A percentile compares a stretch with the other conserved stretches of the same genome.
phyloP scores from a whole-genome alignment of 2,888 invertebrate genomes.

The Myopa tessellatipennis region DNA sequence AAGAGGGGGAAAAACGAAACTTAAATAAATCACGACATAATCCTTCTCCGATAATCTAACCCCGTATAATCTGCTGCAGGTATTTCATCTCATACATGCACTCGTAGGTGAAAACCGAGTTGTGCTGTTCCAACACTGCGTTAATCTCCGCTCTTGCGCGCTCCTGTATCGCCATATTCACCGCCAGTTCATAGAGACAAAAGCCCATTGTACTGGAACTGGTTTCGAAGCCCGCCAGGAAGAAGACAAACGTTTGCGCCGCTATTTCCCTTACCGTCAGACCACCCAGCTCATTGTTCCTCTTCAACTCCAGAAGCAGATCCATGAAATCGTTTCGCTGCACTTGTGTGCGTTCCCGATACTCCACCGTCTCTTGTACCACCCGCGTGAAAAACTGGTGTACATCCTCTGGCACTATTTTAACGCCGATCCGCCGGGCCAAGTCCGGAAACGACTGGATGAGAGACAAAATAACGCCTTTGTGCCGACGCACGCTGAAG shows the following conservation, averaged over 20 bases:
- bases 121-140: slow-evolving; percentile 50
- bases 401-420: slow-evolving; percentile 53
- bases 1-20: background rate
- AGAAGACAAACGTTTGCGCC: slow-evolving; percentile 72
- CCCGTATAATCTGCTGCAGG: slow-evolving; percentile 55
- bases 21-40: background rate
- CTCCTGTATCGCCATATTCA: slow-evolving; percentile 57
- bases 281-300: slow-evolving; percentile 48
- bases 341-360: slow-evolving; percentile 62
- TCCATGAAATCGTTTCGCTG: slow-evolving; percentile 68
- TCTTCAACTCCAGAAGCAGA: slow-evolving; percentile 54
- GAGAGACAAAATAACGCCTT: slow-evolving; percentile 48
- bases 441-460: slow-evolving; percentile 53
- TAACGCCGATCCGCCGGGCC: slow-evolving; percentile 52
- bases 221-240: slow-evolving; percentile 71
- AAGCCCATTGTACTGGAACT: slow-evolving; percentile 70
- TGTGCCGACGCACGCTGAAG: slow-evolving; percentile 52
- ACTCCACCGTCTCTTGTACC: slow-evolving; percentile 64
- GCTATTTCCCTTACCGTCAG: slow-evolving; percentile 69
- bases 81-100: slow-evolving; percentile 56
- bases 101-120: slow-evolving; percentile 34
- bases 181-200: slow-evolving; percentile 56
- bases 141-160: slow-evolving; percentile 55
- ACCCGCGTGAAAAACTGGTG: slow-evolving; percentile 58
- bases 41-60: slow-evolving; percentile 46